phyloP scores from a whole-genome alignment of 2,888 invertebrate genomes.

The Ormyrus pomaceus region DNA sequence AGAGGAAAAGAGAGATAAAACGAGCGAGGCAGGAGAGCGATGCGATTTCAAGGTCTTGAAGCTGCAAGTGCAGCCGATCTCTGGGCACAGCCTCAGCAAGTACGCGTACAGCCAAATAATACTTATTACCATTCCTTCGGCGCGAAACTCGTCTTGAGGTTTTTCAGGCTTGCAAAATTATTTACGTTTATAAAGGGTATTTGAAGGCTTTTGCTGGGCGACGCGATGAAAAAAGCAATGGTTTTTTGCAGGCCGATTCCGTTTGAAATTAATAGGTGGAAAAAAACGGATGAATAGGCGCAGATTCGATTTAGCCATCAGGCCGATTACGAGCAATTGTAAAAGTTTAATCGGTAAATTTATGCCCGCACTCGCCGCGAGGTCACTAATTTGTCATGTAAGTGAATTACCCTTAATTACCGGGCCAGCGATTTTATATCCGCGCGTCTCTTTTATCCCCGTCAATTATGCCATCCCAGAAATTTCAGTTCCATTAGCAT shows the following conservation, averaged over 20 bases:
- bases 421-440: background rate
- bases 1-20: background rate
- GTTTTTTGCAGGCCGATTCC: no score
- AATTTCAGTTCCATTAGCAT: no score
- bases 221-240: no score
- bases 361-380: background rate
- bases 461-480: no score
- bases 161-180: no score
- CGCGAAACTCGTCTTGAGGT: no score
- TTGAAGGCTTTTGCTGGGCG: no score
- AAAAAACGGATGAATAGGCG: background rate
- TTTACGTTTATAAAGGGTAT: no score
- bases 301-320: slow-evolving; percentile 15
- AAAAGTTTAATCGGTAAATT: slow-evolving; percentile 12
- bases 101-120: no score
- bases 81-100: background rate
- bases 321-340: slow-evolving; percentile 9
- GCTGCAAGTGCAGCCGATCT: slow-evolving; percentile 58
- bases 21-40: slow-evolving; percentile 37
- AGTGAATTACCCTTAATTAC: background rate
- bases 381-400: slow-evolving; percentile 33
- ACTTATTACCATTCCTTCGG: no score
- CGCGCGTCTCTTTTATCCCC: no score
- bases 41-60: slow-evolving; percentile 60
- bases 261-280: background rate